A percentile compares a stretch with the other conserved stretches of the same genome.
Evolutionary conservation across 1,140 invertebrate species (phyloP).

Genomic region (Odontomachus brunneus): DNA sequence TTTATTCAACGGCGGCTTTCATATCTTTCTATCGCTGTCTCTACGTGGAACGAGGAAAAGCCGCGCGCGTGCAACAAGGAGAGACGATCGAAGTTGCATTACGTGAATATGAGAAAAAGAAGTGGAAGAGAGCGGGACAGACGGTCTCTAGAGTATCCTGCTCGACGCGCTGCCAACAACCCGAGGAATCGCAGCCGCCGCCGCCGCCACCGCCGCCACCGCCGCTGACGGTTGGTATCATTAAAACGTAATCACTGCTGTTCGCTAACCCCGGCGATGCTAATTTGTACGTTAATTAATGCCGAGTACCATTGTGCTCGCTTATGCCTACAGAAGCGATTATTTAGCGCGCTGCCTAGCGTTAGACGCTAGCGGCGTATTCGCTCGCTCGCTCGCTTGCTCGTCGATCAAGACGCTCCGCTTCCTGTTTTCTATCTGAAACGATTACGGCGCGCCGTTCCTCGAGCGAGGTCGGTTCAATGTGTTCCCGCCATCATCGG

Average conservation of each 20-base stretch:
- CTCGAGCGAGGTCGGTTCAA: slow-evolving; percentile 60
- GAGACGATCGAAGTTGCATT: slow-evolving; percentile 8
- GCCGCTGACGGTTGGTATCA: slow-evolving; percentile 77
- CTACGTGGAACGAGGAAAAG: slow-evolving; percentile 51
- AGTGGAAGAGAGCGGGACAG: slow-evolving; percentile 64
- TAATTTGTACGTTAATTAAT: slow-evolving; percentile 85
- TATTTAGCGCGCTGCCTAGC: slow-evolving; percentile 62
- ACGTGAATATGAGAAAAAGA: slow-evolving; percentile 53
- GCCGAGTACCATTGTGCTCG: slow-evolving; percentile 80
- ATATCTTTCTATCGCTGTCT: not conserved
- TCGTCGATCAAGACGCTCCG: slow-evolving; percentile 55
- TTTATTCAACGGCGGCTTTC: slow-evolving; percentile 16
- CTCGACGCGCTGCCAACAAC: slow-evolving; percentile 70
- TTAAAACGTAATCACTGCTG: slow-evolving; percentile 83
- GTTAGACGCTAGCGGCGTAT: slow-evolving; percentile 46
- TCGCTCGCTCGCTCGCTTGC: slow-evolving; percentile 50
- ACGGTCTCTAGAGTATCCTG: slow-evolving; percentile 23
- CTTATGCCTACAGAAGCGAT: slow-evolving; percentile 68
- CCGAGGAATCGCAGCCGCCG: slow-evolving; percentile 74
- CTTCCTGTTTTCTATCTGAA: slow-evolving; percentile 55
- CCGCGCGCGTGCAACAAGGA: slow-evolving; percentile 22
- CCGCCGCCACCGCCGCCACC: slow-evolving; percentile 70
- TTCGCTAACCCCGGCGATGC: slow-evolving; percentile 80
- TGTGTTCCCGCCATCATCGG: slow-evolving; percentile 54
- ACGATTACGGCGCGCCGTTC: slow-evolving; percentile 54